Conservation (phyloP, 2,797 vertebrate genomes). For the Trachops cirrhosus region DNA sequence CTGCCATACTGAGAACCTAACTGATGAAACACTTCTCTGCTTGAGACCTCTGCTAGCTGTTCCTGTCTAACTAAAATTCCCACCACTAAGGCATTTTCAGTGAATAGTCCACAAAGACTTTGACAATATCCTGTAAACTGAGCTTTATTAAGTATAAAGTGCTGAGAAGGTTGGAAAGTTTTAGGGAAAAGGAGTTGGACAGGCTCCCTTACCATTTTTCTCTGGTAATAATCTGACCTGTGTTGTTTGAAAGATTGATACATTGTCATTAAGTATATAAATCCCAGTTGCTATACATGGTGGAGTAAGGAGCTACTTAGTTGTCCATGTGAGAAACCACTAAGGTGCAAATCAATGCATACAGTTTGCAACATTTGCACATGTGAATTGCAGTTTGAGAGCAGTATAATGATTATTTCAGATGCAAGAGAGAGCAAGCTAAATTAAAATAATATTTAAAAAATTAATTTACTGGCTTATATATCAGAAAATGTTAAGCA, state of each 20-base stretch:
- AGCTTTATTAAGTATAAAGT: background rate
- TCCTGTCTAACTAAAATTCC: background rate
- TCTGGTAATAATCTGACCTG: background rate
- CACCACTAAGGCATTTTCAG: background rate
- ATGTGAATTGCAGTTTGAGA: background rate
- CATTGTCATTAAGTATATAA: background rate
- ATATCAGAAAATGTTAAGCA: background rate
- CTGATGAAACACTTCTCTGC: background rate
- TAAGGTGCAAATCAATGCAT: background rate
- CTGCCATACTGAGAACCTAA: background rate
- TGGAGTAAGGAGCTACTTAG: background rate
- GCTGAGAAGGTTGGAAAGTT: background rate
- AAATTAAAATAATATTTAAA: constrained; percentile 1
- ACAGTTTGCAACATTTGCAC: background rate
- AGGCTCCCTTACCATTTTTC: background rate
- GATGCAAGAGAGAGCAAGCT: background rate
- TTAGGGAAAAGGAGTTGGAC: background rate
- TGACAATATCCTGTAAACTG: background rate
- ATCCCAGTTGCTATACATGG: background rate
- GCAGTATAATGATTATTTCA: background rate
- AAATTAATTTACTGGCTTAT: background rate
- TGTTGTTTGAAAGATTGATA: background rate
- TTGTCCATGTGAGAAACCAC: background rate
- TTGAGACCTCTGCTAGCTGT: background rate
- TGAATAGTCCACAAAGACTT: background rate